These are phyloP conservation scores for Lepidocyrtoides sp. DNA, from an alignment of 2,888 invertebrate genomes.

Conservation along the genomic window DNA sequence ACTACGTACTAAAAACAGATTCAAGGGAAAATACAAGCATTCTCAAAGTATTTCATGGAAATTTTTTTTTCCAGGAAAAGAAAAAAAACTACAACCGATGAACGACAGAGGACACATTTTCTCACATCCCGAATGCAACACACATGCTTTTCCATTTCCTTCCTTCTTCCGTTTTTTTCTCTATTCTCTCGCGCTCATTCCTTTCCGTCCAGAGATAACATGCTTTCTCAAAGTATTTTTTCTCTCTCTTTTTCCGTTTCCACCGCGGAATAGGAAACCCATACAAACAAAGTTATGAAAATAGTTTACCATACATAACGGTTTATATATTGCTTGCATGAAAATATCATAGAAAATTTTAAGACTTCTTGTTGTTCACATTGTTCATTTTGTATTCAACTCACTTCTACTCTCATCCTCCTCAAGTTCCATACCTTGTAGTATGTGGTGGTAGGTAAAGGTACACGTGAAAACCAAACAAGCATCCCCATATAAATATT, in stretches of 20 bases:
- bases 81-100: background rate
- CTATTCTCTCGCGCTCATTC: conserved; percentile 5
- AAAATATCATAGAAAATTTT: background rate
- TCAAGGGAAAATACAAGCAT: background rate
- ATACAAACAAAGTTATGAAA: conserved; percentile 35
- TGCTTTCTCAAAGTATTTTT: background rate
- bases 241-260: conserved; percentile 16
- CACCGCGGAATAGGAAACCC: background rate
- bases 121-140: background rate
- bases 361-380: background rate
- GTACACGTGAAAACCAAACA: background rate
- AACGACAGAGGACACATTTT: conserved; percentile 12
- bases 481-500: background rate
- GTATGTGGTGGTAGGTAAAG: background rate
- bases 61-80: background rate
- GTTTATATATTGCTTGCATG: background rate
- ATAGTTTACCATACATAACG: background rate
- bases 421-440: background rate
- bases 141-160: conserved; percentile 26
- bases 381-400: conserved; percentile 36
- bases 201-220: conserved; percentile 21
- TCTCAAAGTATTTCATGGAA: background rate
- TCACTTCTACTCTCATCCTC: background rate
- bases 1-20: background rate
- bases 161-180: conserved; percentile 32